phyloP scores from a whole-genome alignment of 2,113 vertebrate species.

The Pyxicephalus adspersus region DNA sequence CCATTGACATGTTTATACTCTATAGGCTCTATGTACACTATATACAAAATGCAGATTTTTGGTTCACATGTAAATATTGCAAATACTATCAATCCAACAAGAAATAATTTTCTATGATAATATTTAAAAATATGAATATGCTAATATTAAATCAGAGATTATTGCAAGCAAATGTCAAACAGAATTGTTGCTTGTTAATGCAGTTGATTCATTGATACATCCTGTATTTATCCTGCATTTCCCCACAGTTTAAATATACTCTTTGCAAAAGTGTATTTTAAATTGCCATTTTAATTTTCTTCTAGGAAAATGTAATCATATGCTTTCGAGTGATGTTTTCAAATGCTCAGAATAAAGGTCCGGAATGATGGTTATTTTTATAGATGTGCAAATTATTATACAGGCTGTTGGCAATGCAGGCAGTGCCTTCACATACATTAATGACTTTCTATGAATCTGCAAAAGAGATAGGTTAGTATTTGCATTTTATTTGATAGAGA shows the following conservation, averaged over 20 bases:
- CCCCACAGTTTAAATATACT: background rate
- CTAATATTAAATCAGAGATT: constrained; percentile 3
- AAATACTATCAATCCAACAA: background rate
- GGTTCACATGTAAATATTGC: background rate
- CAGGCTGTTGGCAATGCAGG: background rate
- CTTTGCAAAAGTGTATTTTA: background rate
- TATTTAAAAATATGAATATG: constrained; percentile 6
- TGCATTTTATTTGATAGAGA: constrained; percentile 5
- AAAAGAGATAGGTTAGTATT: background rate
- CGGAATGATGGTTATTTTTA: background rate
- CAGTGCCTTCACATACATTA: background rate
- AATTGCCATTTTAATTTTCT: background rate
- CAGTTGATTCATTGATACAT: constrained; percentile 1
- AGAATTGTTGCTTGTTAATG: constrained; percentile 15
- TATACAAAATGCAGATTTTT: background rate
- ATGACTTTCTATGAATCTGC: constrained; percentile 4
- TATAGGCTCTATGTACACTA: background rate
- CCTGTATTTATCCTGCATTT: constrained; percentile 7
- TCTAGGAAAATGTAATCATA: background rate
- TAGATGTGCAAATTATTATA: constrained; percentile 2
- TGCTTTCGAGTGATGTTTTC: background rate
- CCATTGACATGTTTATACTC: too few species aligned
- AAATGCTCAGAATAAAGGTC: background rate
- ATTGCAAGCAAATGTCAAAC: constrained; percentile 26
- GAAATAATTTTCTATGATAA: background rate